Base-by-base conservation (phyloP, 2,113 vertebrate genomes). In the Anarrhichthys ocellatus region DNA sequence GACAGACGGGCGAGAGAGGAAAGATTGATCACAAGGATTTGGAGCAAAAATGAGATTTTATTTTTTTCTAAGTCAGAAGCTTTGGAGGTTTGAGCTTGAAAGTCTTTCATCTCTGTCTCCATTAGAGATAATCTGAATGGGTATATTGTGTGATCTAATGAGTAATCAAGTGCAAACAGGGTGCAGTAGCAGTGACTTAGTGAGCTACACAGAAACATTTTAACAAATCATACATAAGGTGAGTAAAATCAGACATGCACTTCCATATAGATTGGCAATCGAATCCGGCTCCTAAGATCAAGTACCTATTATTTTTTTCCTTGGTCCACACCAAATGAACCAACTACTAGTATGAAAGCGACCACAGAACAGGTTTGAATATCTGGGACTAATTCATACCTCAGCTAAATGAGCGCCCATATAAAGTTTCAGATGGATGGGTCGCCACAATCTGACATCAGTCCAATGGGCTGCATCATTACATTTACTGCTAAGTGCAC, bases 21-120 rank as follows among this genome's bases (percentile, higher is more conserved):
- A 82, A 89, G 91, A 92, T 92, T 91, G 88, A 94, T 92, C 74
- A 66, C 88, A 14, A 42, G 87, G 91, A 88, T 91, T 93, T 86
- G 66, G 64, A 76, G 83, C 59, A 83, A 89, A 88, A 85, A 89
- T 90, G 2, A 82, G 83, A 91, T 83, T 85, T 83, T 58, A 1
- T 27, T 80, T 79, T 89, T 70, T 29, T 27, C 24, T 68, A 38
- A 80, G 34, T 64, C 54, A 20, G 42, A 78, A 54, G 74, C 83
- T 89, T 88, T 82, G 59, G 58, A 67, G 83, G 76, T 65, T 82
- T 80, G 48, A 34, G 64, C 20, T 80, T 24, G 15, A 76, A 73
- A 54, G 76, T 80, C 40, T 73, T 73, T 65, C 11, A 61, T 87
- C 70, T 84, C 66, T 78, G 67, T 66, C 66, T 32, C 13, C 73